Conservation (phyloP, 1,140 invertebrate genomes). For the Saxidomus purpurata region DNA sequence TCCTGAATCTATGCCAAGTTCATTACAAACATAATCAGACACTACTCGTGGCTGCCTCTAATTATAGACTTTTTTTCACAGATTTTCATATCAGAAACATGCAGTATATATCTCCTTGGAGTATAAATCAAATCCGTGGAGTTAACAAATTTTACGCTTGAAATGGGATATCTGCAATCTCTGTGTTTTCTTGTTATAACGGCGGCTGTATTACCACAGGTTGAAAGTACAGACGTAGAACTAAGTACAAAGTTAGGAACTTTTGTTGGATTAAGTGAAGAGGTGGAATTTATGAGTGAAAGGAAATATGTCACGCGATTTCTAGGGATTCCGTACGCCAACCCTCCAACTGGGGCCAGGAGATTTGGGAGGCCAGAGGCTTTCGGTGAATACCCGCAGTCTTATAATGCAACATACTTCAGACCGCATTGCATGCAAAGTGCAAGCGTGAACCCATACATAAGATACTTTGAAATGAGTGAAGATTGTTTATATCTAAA, state of each 20-base stretch:
- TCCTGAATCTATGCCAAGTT: no score
- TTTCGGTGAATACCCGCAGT: slow-evolving; percentile 95
- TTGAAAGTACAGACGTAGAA: neutral
- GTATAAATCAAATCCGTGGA: no score
- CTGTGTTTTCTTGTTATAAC: no score
- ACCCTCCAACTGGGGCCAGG: slow-evolving; percentile 94
- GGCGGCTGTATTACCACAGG: no score
- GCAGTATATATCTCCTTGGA: no score
- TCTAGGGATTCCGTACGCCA: slow-evolving; percentile 95
- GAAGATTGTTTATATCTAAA: slow-evolving; percentile 53
- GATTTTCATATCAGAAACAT: no score
- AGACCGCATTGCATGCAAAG: slow-evolving; percentile 93
- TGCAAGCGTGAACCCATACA: neutral
- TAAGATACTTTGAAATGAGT: slow-evolving; percentile 75
- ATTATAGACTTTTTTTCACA: no score
- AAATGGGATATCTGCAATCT: no score
- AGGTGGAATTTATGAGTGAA: slow-evolving; percentile 84
- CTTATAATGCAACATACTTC: slow-evolving; percentile 94
- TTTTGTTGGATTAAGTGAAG: slow-evolving; percentile 9
- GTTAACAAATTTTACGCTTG: no score
- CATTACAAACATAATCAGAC: no score
- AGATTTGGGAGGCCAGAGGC: slow-evolving; percentile 92
- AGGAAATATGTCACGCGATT: slow-evolving; percentile 94
- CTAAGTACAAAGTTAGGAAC: slow-evolving; percentile 27
- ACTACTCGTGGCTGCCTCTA: no score